A percentile compares a stretch with the other conserved stretches of the same genome.
Evolutionary conservation across 2,113 vertebrate genomes (phyloP).

Genomic region (Esox niger): DNA sequence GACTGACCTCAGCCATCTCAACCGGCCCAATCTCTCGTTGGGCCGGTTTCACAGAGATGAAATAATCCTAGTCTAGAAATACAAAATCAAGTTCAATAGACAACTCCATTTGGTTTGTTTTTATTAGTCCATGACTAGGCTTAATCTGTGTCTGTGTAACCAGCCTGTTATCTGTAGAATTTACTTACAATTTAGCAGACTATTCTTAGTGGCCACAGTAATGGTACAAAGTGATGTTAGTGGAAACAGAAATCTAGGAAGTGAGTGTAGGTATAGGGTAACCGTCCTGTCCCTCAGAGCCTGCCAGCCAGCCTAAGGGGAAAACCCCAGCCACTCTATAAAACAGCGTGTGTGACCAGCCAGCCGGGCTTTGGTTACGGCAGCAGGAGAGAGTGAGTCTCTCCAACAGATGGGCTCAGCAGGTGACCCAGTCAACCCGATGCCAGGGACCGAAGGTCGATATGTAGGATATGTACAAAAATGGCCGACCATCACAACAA

Average conservation of each 20-base stretch:
- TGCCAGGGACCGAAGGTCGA: conserved; percentile 34
- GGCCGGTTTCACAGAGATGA: no score
- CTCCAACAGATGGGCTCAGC: conserved; percentile 42
- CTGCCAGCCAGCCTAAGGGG: conserved; percentile 37
- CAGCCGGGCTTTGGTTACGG: conserved; percentile 49
- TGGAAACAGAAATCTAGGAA: conserved; percentile 34
- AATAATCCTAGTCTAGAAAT: no score
- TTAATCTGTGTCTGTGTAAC: no score
- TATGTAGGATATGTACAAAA: conserved; percentile 26
- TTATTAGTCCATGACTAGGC: no score
- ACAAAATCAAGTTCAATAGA: no score
- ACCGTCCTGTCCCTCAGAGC: conserved; percentile 29
- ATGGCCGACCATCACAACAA: conserved; percentile 1
- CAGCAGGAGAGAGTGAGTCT: conserved; percentile 22
- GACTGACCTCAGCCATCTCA: no score
- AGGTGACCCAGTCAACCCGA: conserved; percentile 14
- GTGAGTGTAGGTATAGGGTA: conserved; percentile 32
- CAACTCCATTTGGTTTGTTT: no score
- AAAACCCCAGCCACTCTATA: conserved; percentile 55
- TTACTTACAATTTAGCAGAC: background rate
- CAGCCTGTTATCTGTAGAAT: background rate
- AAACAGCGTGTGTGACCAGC: conserved; percentile 39
- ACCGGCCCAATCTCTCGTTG: no score
- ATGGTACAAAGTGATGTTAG: conserved; percentile 1
- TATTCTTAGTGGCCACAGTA: conserved; percentile 18